Conservation (phyloP, 1,140 invertebrate species). For the Calosoma granatense region DNA sequence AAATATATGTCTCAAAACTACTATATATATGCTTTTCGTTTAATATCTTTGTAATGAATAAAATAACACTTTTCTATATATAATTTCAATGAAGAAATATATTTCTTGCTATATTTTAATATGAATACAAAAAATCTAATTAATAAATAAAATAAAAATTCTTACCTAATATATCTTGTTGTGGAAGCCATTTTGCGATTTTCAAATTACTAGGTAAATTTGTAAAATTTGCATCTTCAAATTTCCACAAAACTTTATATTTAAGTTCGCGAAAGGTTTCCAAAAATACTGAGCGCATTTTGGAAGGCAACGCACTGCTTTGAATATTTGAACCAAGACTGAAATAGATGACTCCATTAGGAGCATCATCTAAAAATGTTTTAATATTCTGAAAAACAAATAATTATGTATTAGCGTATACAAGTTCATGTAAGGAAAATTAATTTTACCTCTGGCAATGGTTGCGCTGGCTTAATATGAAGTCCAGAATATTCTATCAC, state of each 20-base stretch:
- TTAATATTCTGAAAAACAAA: slow-evolving; percentile 30
- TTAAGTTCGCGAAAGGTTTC: slow-evolving; percentile 38
- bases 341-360: slow-evolving; percentile 46
- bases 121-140: too few species aligned
- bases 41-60: too few species aligned
- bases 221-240: slow-evolving; percentile 42
- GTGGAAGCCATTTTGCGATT: slow-evolving; percentile 55
- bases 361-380: slow-evolving; percentile 34
- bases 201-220: slow-evolving; percentile 52
- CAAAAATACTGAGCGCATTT: slow-evolving; percentile 38
- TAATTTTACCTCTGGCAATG: slow-evolving; percentile 27
- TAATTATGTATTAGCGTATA: too few species aligned
- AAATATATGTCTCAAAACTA: too few species aligned
- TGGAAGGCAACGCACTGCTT: slow-evolving; percentile 38
- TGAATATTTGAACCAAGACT: slow-evolving; percentile 46
- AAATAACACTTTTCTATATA: too few species aligned
- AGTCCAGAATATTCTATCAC: slow-evolving; percentile 39
- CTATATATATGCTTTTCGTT: too few species aligned
- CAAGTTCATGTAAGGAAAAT: too few species aligned
- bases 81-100: too few species aligned
- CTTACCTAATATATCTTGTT: slow-evolving; percentile 57
- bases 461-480: slow-evolving; percentile 32
- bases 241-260: slow-evolving; percentile 47
- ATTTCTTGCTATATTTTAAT: too few species aligned
- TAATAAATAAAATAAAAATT: background rate